These are phyloP conservation scores for Leucosticte australis DNA, from an alignment of 2,113 vertebrate species.

Conservation along the genomic window DNA sequence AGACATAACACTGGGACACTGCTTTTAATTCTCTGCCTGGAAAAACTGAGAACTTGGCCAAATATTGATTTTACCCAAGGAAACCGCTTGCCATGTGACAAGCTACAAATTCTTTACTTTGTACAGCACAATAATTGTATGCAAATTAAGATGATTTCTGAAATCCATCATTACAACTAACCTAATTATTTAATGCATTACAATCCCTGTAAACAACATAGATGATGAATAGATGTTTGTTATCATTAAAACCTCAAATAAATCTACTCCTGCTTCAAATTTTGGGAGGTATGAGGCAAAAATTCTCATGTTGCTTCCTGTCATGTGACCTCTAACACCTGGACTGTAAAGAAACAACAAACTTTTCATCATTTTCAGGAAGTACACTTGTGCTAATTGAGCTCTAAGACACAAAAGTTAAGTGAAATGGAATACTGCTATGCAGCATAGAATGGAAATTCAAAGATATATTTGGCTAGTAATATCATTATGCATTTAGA, in stretches of 20 bases:
- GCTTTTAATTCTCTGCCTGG: background rate
- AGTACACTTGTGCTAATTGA: background rate
- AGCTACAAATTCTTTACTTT: conserved; percentile 25
- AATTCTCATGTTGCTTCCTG: background rate
- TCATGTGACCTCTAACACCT: background rate
- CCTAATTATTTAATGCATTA: background rate
- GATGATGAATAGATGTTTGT: background rate
- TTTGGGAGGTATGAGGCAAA: background rate
- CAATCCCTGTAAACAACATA: background rate
- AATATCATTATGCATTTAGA: background rate
- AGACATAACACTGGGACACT: background rate
- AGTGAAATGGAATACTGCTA: background rate
- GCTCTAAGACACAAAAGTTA: background rate
- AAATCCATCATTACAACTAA: conserved; percentile 12
- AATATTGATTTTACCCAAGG: background rate
- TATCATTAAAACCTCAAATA: background rate
- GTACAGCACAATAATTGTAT: conserved; percentile 4
- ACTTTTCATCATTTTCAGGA: background rate
- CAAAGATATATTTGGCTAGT: background rate
- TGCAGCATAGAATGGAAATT: background rate
- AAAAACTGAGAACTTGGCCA: conserved; percentile 12
- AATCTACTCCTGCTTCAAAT: background rate
- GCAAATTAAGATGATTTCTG: conserved; percentile 24
- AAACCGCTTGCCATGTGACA: background rate
- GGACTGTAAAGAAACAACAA: background rate